These are phyloP conservation scores for Venusia cambrica DNA, from an alignment of 2,888 invertebrate species.

Conservation along the genomic window DNA sequence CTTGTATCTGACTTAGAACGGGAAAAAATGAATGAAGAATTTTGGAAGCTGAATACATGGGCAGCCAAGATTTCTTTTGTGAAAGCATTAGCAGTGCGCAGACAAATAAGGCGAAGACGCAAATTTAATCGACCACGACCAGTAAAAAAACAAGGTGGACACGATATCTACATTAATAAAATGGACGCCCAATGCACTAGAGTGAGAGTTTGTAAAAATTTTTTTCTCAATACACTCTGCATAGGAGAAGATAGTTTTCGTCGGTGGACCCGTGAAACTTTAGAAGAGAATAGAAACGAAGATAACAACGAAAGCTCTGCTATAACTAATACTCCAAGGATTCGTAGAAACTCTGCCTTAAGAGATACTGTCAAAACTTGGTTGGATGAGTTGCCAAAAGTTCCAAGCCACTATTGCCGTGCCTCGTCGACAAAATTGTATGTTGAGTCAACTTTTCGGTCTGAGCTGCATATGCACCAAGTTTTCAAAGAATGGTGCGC, in stretches of 20 bases:
- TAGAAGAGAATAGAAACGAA: no score
- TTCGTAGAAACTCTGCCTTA: no score
- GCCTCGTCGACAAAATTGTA: conserved; percentile 9
- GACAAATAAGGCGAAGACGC: conserved; percentile 3
- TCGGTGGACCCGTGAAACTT: conserved; percentile 7
- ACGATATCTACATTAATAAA: conserved; percentile 3
- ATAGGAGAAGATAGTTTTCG: no score
- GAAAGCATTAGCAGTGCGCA: conserved; percentile 9
- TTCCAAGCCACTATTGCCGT: conserved; percentile 15
- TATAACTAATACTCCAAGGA: no score
- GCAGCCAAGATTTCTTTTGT: conserved; percentile 9
- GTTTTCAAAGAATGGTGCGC: conserved; percentile 8
- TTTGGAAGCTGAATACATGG: no score
- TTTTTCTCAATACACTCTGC: no score
- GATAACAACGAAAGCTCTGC: no score
- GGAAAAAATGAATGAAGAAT: no score
- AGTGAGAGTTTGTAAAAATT: no score
- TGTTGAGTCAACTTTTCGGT: conserved; percentile 15
- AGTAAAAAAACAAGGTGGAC: conserved; percentile 1
- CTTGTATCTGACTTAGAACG: no score
- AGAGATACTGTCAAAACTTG: no score
- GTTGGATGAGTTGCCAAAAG: conserved; percentile 10
- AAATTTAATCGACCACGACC: neutral
- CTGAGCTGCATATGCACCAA: conserved; percentile 6
- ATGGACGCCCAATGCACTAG: no score